Evolutionary conservation across 37 sponge, comb jelly and placozoan genomes (phyloP), one percentile per base, ranked within the genome.

Genomic region (Theonella swinhoei): DNA sequence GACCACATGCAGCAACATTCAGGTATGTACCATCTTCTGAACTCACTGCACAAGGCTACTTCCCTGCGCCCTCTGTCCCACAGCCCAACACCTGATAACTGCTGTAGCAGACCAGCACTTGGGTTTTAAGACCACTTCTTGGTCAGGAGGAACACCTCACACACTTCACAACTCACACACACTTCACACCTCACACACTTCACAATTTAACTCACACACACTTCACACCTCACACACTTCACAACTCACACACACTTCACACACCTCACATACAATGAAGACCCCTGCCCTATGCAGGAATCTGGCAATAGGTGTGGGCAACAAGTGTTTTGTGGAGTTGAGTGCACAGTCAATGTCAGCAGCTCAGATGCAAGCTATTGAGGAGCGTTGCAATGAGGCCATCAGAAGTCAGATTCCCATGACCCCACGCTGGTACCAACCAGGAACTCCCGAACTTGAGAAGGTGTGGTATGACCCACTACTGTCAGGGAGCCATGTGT

Each of bases 1-100:
- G 99, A 98, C 73, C 97, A 98, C 90, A 98, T 98, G 99, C 99
- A 96, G 63, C 99, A 98, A 60, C 99, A 98, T 84, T 91, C 99
- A 1, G 98, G 96, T 88, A 43, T 62, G n/a, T n/a, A n/a, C 80
- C 32, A 8, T 11, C 7, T 35, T 14, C 14, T 61, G 24, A 60
- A 9, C 23, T 77, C 19, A n/a, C n/a, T n/a, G 11, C 7, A 24
- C 66, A 65, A 20, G 66, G n/a, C 66, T 24, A 8, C 66, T 58
- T 19, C 11, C 60, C 19, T 58, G 60, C 19, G 19, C 19, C 8
- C 2, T n/a, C n/a, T n/a, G n/a, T n/a, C n/a, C 72, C 54, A 42
- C 83, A 95, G 96, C 94, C 4, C 99, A 98, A 72, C 99, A 98
- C 71, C 80, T 98, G 36, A 85, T 98, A 33, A 98, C 97, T 62